Percentiles rank a stretch among this genome's conserved stretches.
Evolutionary conservation across 53 echinoderm and acorn worm genomes (phyloP).

Genomic region (Zoroaster sp.): DNA sequence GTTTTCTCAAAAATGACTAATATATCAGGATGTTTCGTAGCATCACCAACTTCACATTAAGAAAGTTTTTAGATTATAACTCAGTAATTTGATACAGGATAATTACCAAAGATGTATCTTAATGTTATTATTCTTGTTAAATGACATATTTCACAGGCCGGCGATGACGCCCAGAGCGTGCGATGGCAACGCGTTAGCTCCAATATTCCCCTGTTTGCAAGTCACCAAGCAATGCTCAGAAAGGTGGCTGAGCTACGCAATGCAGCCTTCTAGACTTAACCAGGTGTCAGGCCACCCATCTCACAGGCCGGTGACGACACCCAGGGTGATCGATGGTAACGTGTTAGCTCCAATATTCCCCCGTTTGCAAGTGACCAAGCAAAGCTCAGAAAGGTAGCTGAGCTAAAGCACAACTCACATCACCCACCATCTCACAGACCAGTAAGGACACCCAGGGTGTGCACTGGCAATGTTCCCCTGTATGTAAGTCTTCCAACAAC

Average conservation of each 20-base stretch:
- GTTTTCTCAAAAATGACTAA: too few species aligned
- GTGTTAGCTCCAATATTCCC: slow-evolving; percentile 87
- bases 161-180: slow-evolving; percentile 77
- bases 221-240: slow-evolving; percentile 73
- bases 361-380: slow-evolving; percentile 92
- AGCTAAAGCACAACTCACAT: not conserved
- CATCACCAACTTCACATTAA: too few species aligned
- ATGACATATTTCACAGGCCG: too few species aligned
- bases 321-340: slow-evolving; percentile 86
- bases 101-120: too few species aligned
- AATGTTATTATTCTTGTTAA: too few species aligned
- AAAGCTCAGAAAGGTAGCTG: slow-evolving; percentile 86
- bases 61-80: too few species aligned
- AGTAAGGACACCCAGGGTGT: too few species aligned
- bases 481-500: too few species aligned
- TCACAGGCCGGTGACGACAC: slow-evolving; percentile 94
- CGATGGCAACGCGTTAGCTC: slow-evolving; percentile 72
- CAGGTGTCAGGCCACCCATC: not conserved
- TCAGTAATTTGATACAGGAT: too few species aligned
- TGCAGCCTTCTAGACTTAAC: slow-evolving; percentile 51
- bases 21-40: too few species aligned
- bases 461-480: too few species aligned
- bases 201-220: slow-evolving; percentile 70
- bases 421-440: too few species aligned
- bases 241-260: slow-evolving; percentile 74